phyloP scores from a whole-genome alignment of 2,113 vertebrate species.

The Macrotus californicus region DNA sequence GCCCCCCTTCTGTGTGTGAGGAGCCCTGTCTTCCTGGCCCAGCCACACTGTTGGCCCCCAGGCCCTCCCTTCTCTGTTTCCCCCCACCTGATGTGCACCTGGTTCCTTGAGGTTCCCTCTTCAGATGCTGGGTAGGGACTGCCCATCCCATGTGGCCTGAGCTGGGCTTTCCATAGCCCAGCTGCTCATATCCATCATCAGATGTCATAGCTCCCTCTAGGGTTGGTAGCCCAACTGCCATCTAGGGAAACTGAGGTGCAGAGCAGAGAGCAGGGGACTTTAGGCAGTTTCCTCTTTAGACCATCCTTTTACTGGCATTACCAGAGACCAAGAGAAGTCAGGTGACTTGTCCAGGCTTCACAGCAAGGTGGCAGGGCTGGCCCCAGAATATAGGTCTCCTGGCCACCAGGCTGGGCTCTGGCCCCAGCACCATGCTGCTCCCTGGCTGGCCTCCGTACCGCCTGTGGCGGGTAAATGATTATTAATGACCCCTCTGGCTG shows the following conservation, averaged over 20 bases:
- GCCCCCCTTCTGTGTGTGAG: background rate
- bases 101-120: background rate
- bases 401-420: conserved; percentile 37
- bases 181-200: background rate
- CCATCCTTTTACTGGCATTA: background rate
- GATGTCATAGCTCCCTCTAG: background rate
- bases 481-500: conserved; percentile 74
- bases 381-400: background rate
- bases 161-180: background rate
- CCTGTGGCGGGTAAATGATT: conserved; percentile 70
- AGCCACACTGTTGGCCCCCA: background rate
- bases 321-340: background rate
- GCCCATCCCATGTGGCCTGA: background rate
- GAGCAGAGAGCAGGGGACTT: background rate
- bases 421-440: conserved; percentile 60
- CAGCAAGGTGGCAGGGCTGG: background rate
- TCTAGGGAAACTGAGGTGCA: background rate
- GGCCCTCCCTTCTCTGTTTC: background rate
- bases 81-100: too few species aligned
- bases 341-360: background rate
- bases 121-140: background rate
- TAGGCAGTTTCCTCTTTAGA: background rate
- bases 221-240: background rate
- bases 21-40: background rate
- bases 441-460: conserved; percentile 64